Evolutionary conservation across 2,113 vertebrate genomes (phyloP), one percentile per base, ranked within the genome.

Genomic region (Ceyx melanurus): DNA sequence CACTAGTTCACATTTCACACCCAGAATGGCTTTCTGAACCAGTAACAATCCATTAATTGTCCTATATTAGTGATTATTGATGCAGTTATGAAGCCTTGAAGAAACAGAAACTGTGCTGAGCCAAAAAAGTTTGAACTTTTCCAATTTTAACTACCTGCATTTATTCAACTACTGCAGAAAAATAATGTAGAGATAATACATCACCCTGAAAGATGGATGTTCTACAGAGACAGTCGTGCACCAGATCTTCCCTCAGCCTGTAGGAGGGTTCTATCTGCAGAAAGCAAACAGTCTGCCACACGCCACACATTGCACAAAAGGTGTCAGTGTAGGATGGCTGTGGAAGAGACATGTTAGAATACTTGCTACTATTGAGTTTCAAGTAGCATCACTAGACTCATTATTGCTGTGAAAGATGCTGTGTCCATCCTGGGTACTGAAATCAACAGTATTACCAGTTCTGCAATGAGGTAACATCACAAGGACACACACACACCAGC

Each of bases 341-440:
- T 70, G n/a, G 29, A 86, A 88, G 42, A 74, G 23, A 71, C 0
- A 16, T 74, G 88, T 56, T 86, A 90, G n/a, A 64, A 46, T 64
- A 43, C 25, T 79, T 86, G 75, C 22, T 84, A 13, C 61, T 43
- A 33, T 56, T 11, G 51, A 53, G 15, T 42, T 91, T 80, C 67
- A 85, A 66, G 33, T 3, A 58, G 3, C 10, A 6, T 57, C 37
- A 35, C 22, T 26, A 6, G 13, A 57, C 31, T 72, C 35, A 57
- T 78, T 26, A 72, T 22, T 57, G 28, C 18, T 60, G 25, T 75
- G 67, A 86, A 89, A 65, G 4, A 16, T 76, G 22, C 22, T 88
- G 12, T 78, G 25, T 29, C 13, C 5, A 6, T 48, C n/a, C 8
- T 0, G 0, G 10, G 15, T 22, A 23, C 72, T 46, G 45, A 75